phyloP scores from a whole-genome alignment of 2,113 vertebrate genomes.

The Channa argus region DNA sequence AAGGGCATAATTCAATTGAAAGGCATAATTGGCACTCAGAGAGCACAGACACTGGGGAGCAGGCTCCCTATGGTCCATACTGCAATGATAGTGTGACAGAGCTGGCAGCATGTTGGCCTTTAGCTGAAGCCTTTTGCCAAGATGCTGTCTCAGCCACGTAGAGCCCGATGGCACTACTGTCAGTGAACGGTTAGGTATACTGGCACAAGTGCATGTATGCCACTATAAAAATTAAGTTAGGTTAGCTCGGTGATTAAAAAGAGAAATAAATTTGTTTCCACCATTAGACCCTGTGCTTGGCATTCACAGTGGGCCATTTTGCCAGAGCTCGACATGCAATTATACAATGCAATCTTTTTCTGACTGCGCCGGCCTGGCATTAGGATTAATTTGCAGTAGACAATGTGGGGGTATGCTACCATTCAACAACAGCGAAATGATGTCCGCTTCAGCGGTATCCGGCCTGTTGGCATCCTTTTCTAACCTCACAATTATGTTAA shows the following conservation, averaged over 20 bases:
- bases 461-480: constrained; percentile 62
- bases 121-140: constrained; percentile 55
- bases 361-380: constrained; percentile 56
- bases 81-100: constrained; percentile 55
- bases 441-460: constrained; percentile 60
- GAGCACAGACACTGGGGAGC: constrained; percentile 54
- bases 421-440: constrained; percentile 64
- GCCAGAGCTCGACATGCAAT: constrained; percentile 57
- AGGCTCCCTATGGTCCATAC: constrained; percentile 41
- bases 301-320: constrained; percentile 56
- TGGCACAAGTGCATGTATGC: background rate
- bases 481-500: constrained; percentile 70
- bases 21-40: constrained; percentile 70
- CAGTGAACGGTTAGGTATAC: constrained; percentile 31
- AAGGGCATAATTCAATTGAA: constrained; percentile 71
- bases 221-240: constrained; percentile 23
- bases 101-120: constrained; percentile 58
- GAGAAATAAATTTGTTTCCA: constrained; percentile 6
- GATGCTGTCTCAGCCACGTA: constrained; percentile 47
- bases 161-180: constrained; percentile 46
- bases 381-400: constrained; percentile 66
- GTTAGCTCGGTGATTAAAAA: constrained; percentile 2
- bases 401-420: constrained; percentile 53
- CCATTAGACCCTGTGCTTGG: constrained; percentile 24
- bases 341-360: constrained; percentile 66